Percentiles rank a stretch among this genome's conserved stretches.
These are phyloP conservation scores for Conopomorpha cramerella DNA, from an alignment of 1,140 invertebrate genomes.

Conservation along the genomic window DNA sequence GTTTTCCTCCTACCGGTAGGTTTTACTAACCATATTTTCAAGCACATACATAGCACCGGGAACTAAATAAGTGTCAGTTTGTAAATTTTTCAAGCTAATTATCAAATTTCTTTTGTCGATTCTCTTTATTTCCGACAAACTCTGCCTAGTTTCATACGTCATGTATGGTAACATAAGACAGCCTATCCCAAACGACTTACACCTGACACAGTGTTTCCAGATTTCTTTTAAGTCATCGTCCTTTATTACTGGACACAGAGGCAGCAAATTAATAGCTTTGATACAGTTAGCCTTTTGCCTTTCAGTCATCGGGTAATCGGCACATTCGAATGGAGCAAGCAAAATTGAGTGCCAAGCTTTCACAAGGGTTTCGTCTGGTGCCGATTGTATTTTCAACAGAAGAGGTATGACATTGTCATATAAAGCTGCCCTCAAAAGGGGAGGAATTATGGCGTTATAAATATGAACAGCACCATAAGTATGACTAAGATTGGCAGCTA, in stretches of 20 bases:
- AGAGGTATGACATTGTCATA: conserved; percentile 43
- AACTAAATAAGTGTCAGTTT: conserved; percentile 39
- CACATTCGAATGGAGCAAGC: conserved; percentile 44
- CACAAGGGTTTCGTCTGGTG: conserved; percentile 28
- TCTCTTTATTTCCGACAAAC: conserved; percentile 32
- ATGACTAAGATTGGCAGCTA: conserved; percentile 32
- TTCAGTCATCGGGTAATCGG: conserved; percentile 50
- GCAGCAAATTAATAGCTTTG: conserved; percentile 47
- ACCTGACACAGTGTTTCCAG: conserved; percentile 50
- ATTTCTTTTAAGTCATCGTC: conserved; percentile 48
- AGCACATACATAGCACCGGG: conserved; percentile 45
- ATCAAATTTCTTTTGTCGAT: conserved; percentile 46
- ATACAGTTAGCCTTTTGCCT: conserved; percentile 45
- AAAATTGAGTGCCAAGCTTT: conserved; percentile 50
- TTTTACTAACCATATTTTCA: conserved; percentile 22
- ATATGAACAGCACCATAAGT: conserved; percentile 31
- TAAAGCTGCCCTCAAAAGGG: conserved; percentile 31
- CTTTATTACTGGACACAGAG: conserved; percentile 41
- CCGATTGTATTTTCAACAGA: conserved; percentile 28
- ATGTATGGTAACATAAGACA: conserved; percentile 49
- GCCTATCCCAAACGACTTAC: conserved; percentile 40
- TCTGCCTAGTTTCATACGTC: conserved; percentile 26
- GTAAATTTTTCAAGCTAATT: conserved; percentile 46
- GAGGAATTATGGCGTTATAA: conserved; percentile 30
- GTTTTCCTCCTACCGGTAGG: no score